A percentile compares a stretch with the other conserved stretches of the same genome.
Evolutionary conservation across 2,113 vertebrate genomes (phyloP).

Genomic region (Zootoca vivipara): DNA sequence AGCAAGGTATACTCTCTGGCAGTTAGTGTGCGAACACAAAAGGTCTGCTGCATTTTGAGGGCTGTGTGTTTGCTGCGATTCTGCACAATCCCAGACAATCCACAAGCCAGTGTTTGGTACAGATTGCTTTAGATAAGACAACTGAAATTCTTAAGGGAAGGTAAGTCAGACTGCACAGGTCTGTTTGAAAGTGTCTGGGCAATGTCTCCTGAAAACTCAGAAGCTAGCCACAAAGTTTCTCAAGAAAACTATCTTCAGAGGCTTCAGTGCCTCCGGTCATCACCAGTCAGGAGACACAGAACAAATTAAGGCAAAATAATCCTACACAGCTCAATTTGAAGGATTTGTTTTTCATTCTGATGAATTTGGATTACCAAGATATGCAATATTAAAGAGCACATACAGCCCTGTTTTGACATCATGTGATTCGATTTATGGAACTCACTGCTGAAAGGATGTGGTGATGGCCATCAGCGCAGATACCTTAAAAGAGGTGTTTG

Average conservation of each 20-base stretch:
- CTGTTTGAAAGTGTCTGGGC: neutral
- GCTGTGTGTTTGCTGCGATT: neutral
- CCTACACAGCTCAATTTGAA: too few species aligned
- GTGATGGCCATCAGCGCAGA: neutral
- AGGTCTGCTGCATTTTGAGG: neutral
- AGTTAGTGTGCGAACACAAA: neutral
- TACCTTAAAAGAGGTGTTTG: neutral
- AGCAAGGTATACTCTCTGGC: neutral
- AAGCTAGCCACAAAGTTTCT: neutral
- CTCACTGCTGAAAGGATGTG: neutral
- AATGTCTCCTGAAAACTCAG: neutral
- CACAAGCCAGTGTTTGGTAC: neutral
- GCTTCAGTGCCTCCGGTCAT: neutral
- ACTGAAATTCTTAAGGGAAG: neutral
- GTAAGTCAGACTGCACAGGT: too few species aligned
- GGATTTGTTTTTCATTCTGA: neutral
- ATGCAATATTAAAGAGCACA: neutral
- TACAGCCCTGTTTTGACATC: neutral
- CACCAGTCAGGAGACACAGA: neutral
- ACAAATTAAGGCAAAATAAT: neutral
- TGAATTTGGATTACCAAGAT: neutral
- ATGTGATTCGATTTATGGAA: neutral
- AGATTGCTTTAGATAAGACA: neutral
- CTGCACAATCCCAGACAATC: neutral
- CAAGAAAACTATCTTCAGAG: neutral